phyloP scores from a whole-genome alignment of 2,113 vertebrate species.

The Penelope pileata region DNA sequence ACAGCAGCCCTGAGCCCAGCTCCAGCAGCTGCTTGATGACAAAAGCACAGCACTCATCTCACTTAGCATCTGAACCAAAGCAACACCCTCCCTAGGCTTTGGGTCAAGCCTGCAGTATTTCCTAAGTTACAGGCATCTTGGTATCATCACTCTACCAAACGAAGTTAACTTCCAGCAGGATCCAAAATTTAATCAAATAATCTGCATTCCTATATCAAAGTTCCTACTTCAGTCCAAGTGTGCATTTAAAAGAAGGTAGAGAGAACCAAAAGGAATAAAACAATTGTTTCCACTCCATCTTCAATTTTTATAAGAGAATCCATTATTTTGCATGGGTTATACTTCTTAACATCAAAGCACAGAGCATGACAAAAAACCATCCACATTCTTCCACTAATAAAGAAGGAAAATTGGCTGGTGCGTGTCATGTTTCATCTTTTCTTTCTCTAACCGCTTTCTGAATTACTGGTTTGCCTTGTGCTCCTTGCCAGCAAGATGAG shows the following conservation, averaged over 20 bases:
- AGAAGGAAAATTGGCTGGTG: background rate
- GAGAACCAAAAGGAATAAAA: background rate
- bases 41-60: background rate
- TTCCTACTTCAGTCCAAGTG: background rate
- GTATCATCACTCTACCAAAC: accelerated
- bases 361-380: background rate
- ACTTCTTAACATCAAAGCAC: background rate
- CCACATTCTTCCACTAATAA: background rate
- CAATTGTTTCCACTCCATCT: background rate
- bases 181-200: background rate
- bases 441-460: background rate
- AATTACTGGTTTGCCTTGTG: background rate
- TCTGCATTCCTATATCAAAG: background rate
- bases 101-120: background rate
- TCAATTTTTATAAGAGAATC: background rate
- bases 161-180: background rate
- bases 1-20: background rate
- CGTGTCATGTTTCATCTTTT: background rate
- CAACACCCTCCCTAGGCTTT: background rate
- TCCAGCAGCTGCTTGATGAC: background rate
- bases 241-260: background rate
- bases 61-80: background rate
- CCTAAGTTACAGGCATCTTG: background rate
- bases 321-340: background rate
- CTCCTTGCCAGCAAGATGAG: background rate